Percentiles rank a stretch among this genome's conserved stretches.
These are phyloP conservation scores for Fistularia tabacaria DNA, from an alignment of 2,797 vertebrate species.

Conservation along the genomic window DNA sequence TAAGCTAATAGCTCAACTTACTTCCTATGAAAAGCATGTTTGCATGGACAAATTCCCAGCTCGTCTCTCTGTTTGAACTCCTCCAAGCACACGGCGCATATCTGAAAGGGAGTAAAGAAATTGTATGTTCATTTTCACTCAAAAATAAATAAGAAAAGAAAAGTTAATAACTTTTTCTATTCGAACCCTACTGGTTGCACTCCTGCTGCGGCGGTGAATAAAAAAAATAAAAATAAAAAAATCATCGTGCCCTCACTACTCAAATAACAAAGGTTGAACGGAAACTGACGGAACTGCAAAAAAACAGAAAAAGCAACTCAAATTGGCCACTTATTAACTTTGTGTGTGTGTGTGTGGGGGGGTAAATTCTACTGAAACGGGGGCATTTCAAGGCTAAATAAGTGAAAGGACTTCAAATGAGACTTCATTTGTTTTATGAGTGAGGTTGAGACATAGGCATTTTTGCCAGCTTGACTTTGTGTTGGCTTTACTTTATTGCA, in stretches of 20 bases:
- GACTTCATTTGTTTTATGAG: no score
- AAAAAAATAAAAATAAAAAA: not conserved
- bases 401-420: no score
- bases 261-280: conserved; percentile 13
- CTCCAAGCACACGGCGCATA: conserved; percentile 97
- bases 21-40: conserved; percentile 99
- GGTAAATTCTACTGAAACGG: not conserved
- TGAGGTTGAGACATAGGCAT: no score
- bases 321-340: conserved; percentile 14
- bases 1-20: conserved; percentile 70
- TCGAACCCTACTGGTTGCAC: not conserved
- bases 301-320: conserved; percentile 1
- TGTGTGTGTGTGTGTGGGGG: not conserved
- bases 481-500: no score
- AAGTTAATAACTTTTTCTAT: no score
- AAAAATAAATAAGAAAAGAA: no score
- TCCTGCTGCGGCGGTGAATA: not conserved
- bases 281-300: conserved; percentile 27
- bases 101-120: conserved; percentile 70
- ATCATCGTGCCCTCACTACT: not conserved
- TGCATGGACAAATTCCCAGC: conserved; percentile 97
- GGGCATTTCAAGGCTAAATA: no score
- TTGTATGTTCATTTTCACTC: conserved; percentile 5
- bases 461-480: no score
- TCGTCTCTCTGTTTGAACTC: conserved; percentile 99